Base-by-base conservation (phyloP, 2,888 invertebrate genomes). In the Plagodis pulveraria region DNA sequence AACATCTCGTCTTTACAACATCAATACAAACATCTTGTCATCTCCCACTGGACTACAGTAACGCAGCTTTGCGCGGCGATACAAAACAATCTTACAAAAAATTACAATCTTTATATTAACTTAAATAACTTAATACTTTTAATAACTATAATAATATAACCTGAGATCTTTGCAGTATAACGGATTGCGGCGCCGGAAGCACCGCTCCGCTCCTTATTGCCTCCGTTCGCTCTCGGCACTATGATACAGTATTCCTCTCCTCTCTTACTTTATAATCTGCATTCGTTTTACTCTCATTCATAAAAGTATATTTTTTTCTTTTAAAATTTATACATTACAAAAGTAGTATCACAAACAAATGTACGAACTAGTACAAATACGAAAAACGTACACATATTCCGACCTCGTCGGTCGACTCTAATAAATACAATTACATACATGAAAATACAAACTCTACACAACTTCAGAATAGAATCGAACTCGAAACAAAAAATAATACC, bases 341-440 rank as follows among this genome's bases (percentile, higher is more conserved):
- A 91, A 89, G 93, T 93, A 93, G 92, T 93, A 93, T 93, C 93
- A 93, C 93, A 93, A 93, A 93, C 89, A 91, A 93, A 92, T 91
- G 92, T 93, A 93, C 92, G 83, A 91, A 89, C 91, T 89, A 90
- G 91, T 91, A 89, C 89, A 89, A 86, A 87, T 89, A 90, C 86
- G 84, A 90, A 86, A 87, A 87, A 86, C 86, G 85, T 87, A 85
- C 86, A 87, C 85, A 86, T 86, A 87, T 76, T 8, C 83, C 75
- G 69, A 71, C 72, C 75, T 63, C 74, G 76, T 86, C 81, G 89
- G 77, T 78, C 89, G 83, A 77, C 85, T 87, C 89, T 88, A 89
- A 89, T 89, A 89, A 89, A 90, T 90, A 90, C 89, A 83, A 81
- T 84, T 85, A 85, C 84, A 89, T 86, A 86, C 88, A 87, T 83